These are phyloP conservation scores for Gorsachius goisagi DNA, from an alignment of 2,113 vertebrate species.

Conservation along the genomic window DNA sequence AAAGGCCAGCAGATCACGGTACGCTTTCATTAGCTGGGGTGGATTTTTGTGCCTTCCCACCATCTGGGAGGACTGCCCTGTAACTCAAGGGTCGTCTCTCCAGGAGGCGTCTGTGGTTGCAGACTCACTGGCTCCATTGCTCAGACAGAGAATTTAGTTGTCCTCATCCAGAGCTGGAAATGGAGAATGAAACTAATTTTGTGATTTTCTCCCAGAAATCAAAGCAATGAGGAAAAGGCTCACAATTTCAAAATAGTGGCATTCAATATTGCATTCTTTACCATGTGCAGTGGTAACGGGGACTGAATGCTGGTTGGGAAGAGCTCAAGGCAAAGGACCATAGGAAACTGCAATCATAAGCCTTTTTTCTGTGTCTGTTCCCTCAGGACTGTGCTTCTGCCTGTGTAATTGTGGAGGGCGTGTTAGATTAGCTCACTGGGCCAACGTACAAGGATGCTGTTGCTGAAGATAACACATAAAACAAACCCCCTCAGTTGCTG, in stretches of 20 bases:
- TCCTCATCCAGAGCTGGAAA: not conserved
- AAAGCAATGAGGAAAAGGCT: not conserved
- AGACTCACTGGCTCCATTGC: not conserved
- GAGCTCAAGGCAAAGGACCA: not conserved
- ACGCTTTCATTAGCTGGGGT: not conserved
- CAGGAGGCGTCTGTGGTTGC: not conserved
- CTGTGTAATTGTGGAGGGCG: fast-evolving
- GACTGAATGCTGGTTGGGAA: not conserved
- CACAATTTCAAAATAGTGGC: not conserved
- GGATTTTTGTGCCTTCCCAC: not conserved
- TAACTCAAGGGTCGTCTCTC: not conserved
- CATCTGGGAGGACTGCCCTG: not conserved
- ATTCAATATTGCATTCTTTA: too few species aligned
- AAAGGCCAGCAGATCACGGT: not conserved
- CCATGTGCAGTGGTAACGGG: too few species aligned
- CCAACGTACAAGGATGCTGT: not conserved
- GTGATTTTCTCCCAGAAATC: not conserved
- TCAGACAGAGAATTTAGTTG: not conserved
- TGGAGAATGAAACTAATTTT: not conserved
- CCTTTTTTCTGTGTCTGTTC: not conserved
- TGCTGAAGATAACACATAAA: not conserved
- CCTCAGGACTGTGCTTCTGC: not conserved
- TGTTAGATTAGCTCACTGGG: not conserved
- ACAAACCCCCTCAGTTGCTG: not conserved
- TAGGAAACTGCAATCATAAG: not conserved